Evolutionary conservation across 2,797 vertebrate species (phyloP).

Genomic region (Poecilia picta): DNA sequence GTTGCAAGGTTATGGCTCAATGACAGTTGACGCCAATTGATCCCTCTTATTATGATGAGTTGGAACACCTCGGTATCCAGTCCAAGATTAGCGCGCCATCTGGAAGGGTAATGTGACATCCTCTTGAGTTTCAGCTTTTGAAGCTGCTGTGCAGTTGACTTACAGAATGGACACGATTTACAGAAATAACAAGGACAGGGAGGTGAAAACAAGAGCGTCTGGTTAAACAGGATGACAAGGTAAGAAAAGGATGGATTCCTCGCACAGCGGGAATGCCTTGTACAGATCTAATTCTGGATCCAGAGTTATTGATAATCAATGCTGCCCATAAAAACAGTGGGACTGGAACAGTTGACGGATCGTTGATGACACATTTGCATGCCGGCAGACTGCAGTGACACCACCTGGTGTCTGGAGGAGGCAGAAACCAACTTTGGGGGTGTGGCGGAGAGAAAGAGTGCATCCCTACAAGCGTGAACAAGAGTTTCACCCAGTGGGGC

Average conservation of each 20-base stretch:
- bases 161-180: conserved; percentile 72
- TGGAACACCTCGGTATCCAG: conserved; percentile 82
- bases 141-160: conserved; percentile 71
- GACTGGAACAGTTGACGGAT: conserved; percentile 70
- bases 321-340: conserved; percentile 81
- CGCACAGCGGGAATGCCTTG: conserved; percentile 79
- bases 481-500: conserved; percentile 23
- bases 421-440: conserved; percentile 51
- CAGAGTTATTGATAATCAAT: conserved; percentile 83
- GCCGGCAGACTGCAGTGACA: conserved; percentile 77
- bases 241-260: conserved; percentile 76
- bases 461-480: conserved; percentile 55
- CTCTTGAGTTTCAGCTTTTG: conserved; percentile 72
- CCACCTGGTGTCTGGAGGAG: conserved; percentile 82
- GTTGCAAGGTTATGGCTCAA: conserved; percentile 78
- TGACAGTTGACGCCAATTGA: conserved; percentile 69
- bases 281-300: conserved; percentile 82
- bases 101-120: conserved; percentile 80
- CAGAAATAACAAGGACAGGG: conserved; percentile 75
- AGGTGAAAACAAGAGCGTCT: conserved; percentile 47
- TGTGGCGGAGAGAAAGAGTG: conserved; percentile 42
- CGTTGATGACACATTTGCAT: conserved; percentile 80
- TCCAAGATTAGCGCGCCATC: conserved; percentile 83
- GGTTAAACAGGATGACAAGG: conserved; percentile 59
- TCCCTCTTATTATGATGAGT: conserved; percentile 83